Evolutionary conservation across 2,888 invertebrate species (phyloP).

Genomic region (Sinotaia quadrata): DNA sequence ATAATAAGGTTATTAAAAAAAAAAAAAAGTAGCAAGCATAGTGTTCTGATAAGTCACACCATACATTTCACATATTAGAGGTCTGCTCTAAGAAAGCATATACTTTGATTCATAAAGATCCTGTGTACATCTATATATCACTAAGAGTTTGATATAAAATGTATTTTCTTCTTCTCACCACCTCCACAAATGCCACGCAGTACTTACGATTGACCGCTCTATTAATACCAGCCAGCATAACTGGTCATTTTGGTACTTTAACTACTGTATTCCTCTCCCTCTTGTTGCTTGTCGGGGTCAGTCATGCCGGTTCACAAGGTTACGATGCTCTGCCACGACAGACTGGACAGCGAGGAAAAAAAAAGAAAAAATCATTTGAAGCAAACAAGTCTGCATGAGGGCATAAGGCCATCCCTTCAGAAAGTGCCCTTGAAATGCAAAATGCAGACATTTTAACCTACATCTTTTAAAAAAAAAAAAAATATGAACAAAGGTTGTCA

Average conservation of each 20-base stretch:
- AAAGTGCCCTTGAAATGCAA: conserved; percentile 3
- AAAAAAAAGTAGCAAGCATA: no score
- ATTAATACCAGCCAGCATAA: conserved; percentile 16
- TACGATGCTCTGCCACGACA: conserved; percentile 22
- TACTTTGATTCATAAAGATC: no score
- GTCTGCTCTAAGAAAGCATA: no score
- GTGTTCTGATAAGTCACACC: no score
- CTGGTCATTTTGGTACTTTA: conserved; percentile 20
- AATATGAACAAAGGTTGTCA: no score
- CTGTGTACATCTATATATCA: conserved; percentile 1
- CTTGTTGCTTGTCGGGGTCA: conserved; percentile 44
- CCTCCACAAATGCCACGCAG: conserved; percentile 32
- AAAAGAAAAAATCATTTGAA: neutral
- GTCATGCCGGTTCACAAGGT: conserved; percentile 56
- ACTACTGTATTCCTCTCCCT: conserved; percentile 42
- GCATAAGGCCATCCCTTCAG: conserved; percentile 20
- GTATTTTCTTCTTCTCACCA: conserved; percentile 27
- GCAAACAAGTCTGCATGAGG: neutral
- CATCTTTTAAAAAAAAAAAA: no score
- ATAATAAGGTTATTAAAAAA: no score
- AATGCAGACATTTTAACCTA: no score
- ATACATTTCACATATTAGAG: no score
- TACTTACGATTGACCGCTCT: conserved; percentile 29
- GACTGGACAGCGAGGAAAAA: conserved; percentile 26
- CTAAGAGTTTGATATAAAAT: neutral